phyloP scores from a whole-genome alignment of 2,888 invertebrate genomes.

The Pheosia tremula region DNA sequence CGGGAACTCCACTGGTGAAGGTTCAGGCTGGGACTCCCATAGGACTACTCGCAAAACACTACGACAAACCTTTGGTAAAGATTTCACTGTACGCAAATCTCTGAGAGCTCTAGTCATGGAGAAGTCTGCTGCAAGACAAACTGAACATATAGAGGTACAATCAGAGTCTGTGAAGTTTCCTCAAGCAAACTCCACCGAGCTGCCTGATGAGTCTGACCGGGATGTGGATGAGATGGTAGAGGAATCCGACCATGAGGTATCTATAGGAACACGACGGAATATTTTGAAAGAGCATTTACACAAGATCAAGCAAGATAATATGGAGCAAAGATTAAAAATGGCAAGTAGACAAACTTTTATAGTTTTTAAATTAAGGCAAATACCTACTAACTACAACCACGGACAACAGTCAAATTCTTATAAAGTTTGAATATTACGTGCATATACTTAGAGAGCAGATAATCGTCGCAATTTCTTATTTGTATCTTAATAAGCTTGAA shows the following conservation, averaged over 20 bases:
- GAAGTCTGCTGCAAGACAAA: slow-evolving; percentile 66
- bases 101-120: slow-evolving; percentile 73
- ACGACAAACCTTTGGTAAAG: slow-evolving; percentile 71
- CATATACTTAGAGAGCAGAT: too few relatives aligned
- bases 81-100: slow-evolving; percentile 70
- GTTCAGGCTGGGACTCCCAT: slow-evolving; percentile 77
- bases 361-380: neutral
- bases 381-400: too few relatives aligned
- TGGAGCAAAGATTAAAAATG: slow-evolving; percentile 53
- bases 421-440: too few relatives aligned
- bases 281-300: slow-evolving; percentile 57
- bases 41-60: slow-evolving; percentile 71
- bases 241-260: slow-evolving; percentile 52
- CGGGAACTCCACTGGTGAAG: slow-evolving; percentile 64
- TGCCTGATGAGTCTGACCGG: slow-evolving; percentile 36
- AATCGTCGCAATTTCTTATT: too few relatives aligned
- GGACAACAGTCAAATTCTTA: too few relatives aligned
- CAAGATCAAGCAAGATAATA: slow-evolving; percentile 57
- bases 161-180: slow-evolving; percentile 47
- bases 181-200: slow-evolving; percentile 53
- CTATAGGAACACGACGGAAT: slow-evolving; percentile 48
- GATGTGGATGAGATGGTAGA: slow-evolving; percentile 32
- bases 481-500: too few relatives aligned
- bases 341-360: slow-evolving; percentile 49
- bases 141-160: slow-evolving; percentile 41